A percentile compares a stretch with the other conserved stretches of the same genome.
Conservation (phyloP, 1,140 invertebrate genomes). For the Hormaphis cornu region DNA sequence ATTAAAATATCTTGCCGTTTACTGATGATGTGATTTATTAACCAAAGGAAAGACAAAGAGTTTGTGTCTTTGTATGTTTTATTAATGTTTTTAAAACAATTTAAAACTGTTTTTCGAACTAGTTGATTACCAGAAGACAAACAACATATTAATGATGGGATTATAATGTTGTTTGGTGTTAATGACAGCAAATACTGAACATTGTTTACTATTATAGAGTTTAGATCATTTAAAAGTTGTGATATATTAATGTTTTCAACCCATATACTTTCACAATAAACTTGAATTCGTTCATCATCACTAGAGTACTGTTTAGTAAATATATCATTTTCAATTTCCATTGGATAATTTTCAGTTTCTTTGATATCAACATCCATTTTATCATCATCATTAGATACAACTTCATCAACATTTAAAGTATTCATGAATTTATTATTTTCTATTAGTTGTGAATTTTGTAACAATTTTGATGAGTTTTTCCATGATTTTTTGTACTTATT, state of each 20-base stretch:
- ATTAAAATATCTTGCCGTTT: constrained; percentile 10
- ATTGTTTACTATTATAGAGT: neutral
- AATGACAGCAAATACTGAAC: neutral
- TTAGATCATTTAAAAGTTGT: neutral
- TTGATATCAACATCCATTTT: constrained; percentile 11
- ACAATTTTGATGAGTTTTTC: neutral
- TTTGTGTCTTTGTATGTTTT: constrained; percentile 7
- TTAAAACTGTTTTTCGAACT: neutral
- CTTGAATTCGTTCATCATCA: constrained; percentile 3
- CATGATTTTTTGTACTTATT: constrained; percentile 15
- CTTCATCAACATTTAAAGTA: neutral
- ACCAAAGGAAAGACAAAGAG: neutral
- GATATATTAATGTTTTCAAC: constrained; percentile 1
- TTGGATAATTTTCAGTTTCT: neutral
- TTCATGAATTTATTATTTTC: neutral
- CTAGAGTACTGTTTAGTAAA: neutral
- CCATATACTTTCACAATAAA: constrained; percentile 21
- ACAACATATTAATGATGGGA: constrained; percentile 10
- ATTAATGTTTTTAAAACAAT: neutral
- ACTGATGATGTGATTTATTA: constrained; percentile 3
- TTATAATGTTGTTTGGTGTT: neutral
- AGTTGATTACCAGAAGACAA: neutral
- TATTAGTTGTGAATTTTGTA: neutral
- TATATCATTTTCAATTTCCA: constrained; percentile 2
- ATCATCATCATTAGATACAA: neutral